Base-by-base conservation (phyloP, 2,888 invertebrate genomes). In the Zygaena filipendulae region DNA sequence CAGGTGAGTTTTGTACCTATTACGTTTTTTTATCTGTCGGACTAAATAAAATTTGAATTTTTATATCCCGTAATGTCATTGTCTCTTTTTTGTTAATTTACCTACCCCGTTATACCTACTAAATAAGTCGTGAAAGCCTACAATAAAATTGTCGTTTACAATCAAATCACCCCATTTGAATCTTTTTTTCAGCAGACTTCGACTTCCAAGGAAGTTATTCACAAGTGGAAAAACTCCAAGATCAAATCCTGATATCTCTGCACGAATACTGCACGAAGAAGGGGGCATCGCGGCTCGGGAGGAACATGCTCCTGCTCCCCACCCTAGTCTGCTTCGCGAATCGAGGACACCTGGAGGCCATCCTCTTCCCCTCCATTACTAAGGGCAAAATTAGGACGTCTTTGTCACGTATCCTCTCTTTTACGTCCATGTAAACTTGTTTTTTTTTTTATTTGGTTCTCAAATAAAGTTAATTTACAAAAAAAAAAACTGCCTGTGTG, bases 231-330 rank as follows among this genome's bases (percentile, higher is more conserved):
- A 81, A 87, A 23, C 64, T 92, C 1, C 93, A 93, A 70, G 92
- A 93, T 43, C 91, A 92, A 58, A 88, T 90, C 0, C 85, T 92
- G 34, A 79, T 87, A 3, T 87, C 90, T 63, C 71, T 95, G 12
- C 87, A 88, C 45, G 90, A 90, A 43, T 87, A 91, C 54, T 87
- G 87, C 47, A 49, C 59, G 0, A 46, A 57, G 8, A 68, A 64
- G 31, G 63, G 66, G 6, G 62, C 83, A 0, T 72, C 82, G 1
- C 79, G 92, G 11, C 87, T 92, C 42, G 91, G 90, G 1, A 87
- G 87, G 42, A 67, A 93, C 2, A 75, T 93, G 42, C 70, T 92
- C 2, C 75, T 91, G 2, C 63, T 94, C 29, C 90, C 92, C 2
- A 83, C 85, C 11, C 82, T 85, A 13, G 85, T 70, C 37, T 57